Evolutionary conservation across 2,888 invertebrate species (phyloP), one percentile per base, ranked within the genome.

Genomic region (Acleris laterana): DNA sequence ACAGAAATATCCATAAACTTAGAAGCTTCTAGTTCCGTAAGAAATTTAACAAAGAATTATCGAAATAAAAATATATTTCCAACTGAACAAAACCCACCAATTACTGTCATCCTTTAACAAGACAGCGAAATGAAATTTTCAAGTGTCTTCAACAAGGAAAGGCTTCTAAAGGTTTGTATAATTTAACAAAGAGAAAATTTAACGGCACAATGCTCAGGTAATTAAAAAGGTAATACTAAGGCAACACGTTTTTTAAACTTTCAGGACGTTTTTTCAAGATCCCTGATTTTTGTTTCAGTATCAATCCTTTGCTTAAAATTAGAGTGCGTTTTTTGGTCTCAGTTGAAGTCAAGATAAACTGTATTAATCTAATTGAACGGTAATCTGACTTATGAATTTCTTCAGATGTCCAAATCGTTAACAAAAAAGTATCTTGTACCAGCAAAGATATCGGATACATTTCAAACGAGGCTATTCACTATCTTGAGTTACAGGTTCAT

Each of bases 211-310:
- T 57, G 66, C 52, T 48, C 57, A 46, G 48, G 32, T 66, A 66
- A 66, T 66, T 66, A 66, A 66, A 48, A 61, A 55, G 59, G 59
- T 64, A 64, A 60, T 65, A 61, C 51, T 61, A 65, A 65, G 66
- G 62, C 61, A 52, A 66, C 66, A 62, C 66, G 62, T 57, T 57
- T 66, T 61, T 59, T 57, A 66, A 63, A 65, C 22, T 65, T 46
- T n/a, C 38, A 38, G 48, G 57, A 62, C 46, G 46, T 57, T 65
- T 44, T 19, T 17, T 55, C 19, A 20, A 48, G 22, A 9, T 53
- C n/a, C 48, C 22, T 60, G 49, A 55, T 64, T 65, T 64, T 53
- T 52, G 9, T 5, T 42, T 6, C 17, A 42, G 25, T 7, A 46
- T 46, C 0, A 2, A 17, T 46, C 1, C 46, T 5, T 17, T 46